Conservation (phyloP, 2,797 vertebrate species). For the Rhinatrema bivittatum region DNA sequence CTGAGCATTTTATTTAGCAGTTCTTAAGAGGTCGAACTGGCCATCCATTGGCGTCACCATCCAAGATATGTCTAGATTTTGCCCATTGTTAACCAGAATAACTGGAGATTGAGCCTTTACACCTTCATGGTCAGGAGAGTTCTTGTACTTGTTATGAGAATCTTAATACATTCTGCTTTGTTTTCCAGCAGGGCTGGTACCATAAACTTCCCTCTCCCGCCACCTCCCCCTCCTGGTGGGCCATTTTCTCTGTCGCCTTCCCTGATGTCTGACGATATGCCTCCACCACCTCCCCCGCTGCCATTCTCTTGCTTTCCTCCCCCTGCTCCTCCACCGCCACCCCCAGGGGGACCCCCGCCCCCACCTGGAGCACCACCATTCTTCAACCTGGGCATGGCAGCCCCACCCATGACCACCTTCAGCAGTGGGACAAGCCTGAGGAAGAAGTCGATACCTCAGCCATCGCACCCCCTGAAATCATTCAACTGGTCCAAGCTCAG, state of each 20-base stretch:
- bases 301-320: constrained; percentile 62
- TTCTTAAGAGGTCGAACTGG: no score
- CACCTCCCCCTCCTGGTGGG: constrained; percentile 72
- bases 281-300: constrained; percentile 74
- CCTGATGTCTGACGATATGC: constrained; percentile 37
- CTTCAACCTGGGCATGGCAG: constrained; percentile 41
- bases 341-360: constrained; percentile 65
- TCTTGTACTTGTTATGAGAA: no score
- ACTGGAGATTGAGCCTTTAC: no score
- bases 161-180: no score
- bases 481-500: constrained; percentile 96
- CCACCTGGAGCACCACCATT: constrained; percentile 70
- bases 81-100: no score
- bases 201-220: constrained; percentile 58
- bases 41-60: no score
- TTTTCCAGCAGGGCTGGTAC: constrained; percentile 54
- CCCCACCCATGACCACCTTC: constrained; percentile 44
- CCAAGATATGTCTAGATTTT: no score
- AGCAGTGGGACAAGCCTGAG: constrained; percentile 52
- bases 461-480: constrained; percentile 91
- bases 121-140: no score
- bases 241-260: constrained; percentile 55
- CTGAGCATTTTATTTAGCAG: no score
- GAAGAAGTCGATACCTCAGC: constrained; percentile 84
- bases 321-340: constrained; percentile 60